Evolutionary conservation across 2,797 vertebrate genomes (phyloP).

Genomic region (Balearica regulorum): DNA sequence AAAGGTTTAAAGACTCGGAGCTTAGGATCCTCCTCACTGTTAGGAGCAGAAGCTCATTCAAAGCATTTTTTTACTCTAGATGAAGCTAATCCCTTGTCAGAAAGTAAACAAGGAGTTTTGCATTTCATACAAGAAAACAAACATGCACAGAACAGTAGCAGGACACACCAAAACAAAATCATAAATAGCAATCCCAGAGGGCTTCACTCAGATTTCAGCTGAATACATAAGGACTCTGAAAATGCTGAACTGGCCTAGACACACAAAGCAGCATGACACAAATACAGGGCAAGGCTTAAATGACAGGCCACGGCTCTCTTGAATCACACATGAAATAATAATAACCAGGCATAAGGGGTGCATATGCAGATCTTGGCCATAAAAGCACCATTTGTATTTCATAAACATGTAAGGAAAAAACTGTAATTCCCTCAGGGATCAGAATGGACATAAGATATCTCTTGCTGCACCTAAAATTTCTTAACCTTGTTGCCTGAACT

Average conservation of each 20-base stretch:
- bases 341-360: background rate
- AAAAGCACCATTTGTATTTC: background rate
- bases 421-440: background rate
- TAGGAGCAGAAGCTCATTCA: background rate
- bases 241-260: background rate
- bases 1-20: constrained; percentile 36
- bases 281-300: background rate
- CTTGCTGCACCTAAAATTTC: background rate
- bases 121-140: background rate
- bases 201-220: background rate
- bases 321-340: background rate
- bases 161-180: background rate
- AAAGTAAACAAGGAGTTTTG: background rate
- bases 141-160: background rate
- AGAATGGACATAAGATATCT: background rate
- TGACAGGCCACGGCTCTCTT: background rate
- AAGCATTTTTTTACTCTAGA: background rate
- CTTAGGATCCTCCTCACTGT: background rate
- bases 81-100: constrained; percentile 1
- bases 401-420: background rate
- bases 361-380: background rate
- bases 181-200: background rate
- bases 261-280: background rate
- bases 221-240: background rate
- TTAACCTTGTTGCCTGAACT: background rate